Percentiles rank a stretch among this genome's conserved stretches.
Evolutionary conservation across 1,140 invertebrate species (phyloP).

Genomic region (Lordiphosa stackelbergi): DNA sequence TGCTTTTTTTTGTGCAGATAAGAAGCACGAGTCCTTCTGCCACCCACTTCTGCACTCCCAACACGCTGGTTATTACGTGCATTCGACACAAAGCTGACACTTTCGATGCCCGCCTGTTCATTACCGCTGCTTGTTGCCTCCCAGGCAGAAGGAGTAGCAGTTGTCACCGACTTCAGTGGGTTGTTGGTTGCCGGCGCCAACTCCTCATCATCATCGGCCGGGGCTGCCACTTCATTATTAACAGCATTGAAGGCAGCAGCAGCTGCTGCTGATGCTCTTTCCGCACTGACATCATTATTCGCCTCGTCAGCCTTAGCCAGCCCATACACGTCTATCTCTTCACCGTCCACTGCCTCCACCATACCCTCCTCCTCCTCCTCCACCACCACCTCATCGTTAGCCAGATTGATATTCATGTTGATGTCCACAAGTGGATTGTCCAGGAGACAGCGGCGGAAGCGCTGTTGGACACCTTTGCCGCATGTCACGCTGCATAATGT

Average conservation of each 20-base stretch:
- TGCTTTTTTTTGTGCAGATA: constrained; percentile 63
- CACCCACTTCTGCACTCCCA: constrained; percentile 12
- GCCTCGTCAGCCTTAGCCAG: constrained; percentile 42
- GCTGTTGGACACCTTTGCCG: constrained; percentile 80
- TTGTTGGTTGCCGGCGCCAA: constrained; percentile 17
- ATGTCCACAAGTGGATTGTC: constrained; percentile 75
- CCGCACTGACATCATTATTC: constrained; percentile 40
- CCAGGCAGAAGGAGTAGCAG: constrained; percentile 4
- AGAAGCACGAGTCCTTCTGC: constrained; percentile 55
- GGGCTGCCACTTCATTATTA: constrained; percentile 54
- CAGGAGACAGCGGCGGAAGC: constrained; percentile 79
- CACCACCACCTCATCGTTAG: constrained; percentile 42
- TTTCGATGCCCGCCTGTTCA: constrained; percentile 34
- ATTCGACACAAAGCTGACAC: constrained; percentile 57
- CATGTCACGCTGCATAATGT: constrained; percentile 81
- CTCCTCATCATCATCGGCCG: constrained; percentile 31
- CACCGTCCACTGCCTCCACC: neutral
- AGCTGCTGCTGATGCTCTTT: neutral
- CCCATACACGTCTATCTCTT: constrained; percentile 1
- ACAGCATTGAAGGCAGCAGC: constrained; percentile 35
- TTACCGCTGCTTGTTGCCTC: constrained; percentile 55
- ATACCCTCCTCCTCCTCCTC: constrained; percentile 23
- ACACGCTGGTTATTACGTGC: constrained; percentile 44
- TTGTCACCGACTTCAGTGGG: neutral
- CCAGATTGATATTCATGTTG: constrained; percentile 68